Evolutionary conservation across 2,888 invertebrate species (phyloP).

Genomic region (Lepidochitona cinerea): DNA sequence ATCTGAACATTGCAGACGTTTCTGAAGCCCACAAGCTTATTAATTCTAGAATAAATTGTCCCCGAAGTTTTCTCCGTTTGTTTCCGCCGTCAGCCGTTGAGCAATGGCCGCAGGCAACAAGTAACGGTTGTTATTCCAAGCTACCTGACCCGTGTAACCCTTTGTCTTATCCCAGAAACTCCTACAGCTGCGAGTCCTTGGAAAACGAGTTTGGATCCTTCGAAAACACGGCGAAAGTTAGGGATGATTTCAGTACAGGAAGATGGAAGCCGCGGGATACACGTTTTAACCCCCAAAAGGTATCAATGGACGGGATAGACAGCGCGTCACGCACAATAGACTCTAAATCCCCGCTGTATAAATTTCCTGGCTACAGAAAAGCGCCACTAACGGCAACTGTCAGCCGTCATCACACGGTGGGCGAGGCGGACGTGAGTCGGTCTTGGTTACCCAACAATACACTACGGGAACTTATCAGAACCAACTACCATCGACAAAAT

Average conservation of each 20-base stretch:
- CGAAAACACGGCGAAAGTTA: background rate
- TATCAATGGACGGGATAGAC: background rate
- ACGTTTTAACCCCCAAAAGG: background rate
- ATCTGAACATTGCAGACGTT: background rate
- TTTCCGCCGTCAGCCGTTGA: background rate
- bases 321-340: background rate
- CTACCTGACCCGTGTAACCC: background rate
- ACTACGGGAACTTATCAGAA: background rate
- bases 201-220: background rate
- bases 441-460: background rate
- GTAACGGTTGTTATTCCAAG: background rate
- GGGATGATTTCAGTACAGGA: background rate
- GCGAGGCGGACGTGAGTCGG: background rate
- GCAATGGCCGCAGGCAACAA: background rate
- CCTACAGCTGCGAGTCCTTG: background rate
- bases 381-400: background rate
- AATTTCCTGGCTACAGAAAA: background rate
- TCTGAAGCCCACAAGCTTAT: background rate
- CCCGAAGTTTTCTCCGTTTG: background rate
- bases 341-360: background rate
- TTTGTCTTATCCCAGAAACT: background rate
- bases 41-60: background rate
- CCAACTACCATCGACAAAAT: background rate
- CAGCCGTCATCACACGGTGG: background rate
- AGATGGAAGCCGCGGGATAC: background rate